These are phyloP conservation scores for Eufriesea mexicana DNA, from an alignment of 1,140 invertebrate species.

Conservation along the genomic window DNA sequence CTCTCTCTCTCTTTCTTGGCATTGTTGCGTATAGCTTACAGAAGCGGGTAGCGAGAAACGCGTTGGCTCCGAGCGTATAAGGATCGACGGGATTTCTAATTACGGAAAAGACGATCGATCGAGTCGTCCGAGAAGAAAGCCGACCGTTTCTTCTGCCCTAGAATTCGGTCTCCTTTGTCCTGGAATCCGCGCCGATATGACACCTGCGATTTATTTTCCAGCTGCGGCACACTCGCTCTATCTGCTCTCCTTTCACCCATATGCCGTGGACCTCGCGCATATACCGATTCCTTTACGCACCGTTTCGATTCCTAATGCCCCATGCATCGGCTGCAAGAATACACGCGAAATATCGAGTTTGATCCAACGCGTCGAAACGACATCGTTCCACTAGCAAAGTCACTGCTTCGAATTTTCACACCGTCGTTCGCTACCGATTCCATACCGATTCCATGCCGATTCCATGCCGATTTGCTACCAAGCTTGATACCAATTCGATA, in stretches of 20 bases:
- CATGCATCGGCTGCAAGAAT: too few species aligned
- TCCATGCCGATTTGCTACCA: too few species aligned
- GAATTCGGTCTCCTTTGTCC: conserved; percentile 5
- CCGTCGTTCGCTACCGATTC: too few species aligned
- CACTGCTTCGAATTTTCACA: too few species aligned
- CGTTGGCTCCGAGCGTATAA: conserved; percentile 10
- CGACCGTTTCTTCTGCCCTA: background rate
- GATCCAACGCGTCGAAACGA: too few species aligned
- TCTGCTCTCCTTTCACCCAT: conserved; percentile 5
- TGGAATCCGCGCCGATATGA: background rate
- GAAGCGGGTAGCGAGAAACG: background rate
- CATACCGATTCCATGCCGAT: too few species aligned
- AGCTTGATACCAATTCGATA: too few species aligned
- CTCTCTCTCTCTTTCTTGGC: background rate
- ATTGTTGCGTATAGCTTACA: background rate
- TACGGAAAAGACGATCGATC: conserved; percentile 26
- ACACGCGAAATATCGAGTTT: too few species aligned
- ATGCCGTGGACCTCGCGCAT: background rate
- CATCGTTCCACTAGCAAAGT: too few species aligned
- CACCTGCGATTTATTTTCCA: background rate
- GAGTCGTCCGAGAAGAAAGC: background rate
- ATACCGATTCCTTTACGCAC: background rate
- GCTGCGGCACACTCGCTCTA: too few species aligned
- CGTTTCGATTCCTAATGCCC: background rate
- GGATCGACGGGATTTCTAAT: conserved; percentile 41